Evolutionary conservation across 1,140 invertebrate genomes (phyloP).

Genomic region (Atta colombica): DNA sequence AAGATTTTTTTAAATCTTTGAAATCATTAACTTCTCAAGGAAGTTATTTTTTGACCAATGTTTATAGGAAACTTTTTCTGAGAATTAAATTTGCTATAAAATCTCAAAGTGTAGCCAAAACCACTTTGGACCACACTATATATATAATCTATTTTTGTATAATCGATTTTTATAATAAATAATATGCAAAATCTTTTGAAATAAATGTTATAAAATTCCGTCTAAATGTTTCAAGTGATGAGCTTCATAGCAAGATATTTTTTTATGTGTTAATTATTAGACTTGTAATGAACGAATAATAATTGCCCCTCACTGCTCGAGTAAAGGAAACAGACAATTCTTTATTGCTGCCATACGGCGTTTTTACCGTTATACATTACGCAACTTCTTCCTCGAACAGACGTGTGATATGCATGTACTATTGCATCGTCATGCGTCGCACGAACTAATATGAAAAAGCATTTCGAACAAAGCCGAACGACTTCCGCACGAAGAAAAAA

Average conservation of each 20-base stretch:
- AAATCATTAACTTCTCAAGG: no score
- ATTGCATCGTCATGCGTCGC: conserved; percentile 19
- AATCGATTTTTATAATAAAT: neutral
- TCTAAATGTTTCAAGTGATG: neutral
- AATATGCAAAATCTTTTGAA: neutral
- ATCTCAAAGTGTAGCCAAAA: no score
- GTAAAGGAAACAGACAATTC: conserved; percentile 7
- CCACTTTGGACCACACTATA: no score
- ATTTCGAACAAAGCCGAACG: neutral
- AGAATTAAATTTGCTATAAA: no score
- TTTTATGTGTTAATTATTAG: neutral
- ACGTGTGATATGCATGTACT: conserved; percentile 16
- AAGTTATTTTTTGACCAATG: no score
- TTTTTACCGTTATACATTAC: conserved; percentile 57
- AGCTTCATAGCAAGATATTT: neutral
- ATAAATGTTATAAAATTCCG: neutral
- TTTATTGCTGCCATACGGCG: conserved; percentile 31
- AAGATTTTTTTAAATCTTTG: no score
- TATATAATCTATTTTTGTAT: no score
- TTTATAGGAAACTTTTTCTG: no score
- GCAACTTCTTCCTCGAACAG: conserved; percentile 47
- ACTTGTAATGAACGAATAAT: neutral
- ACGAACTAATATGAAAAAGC: neutral
- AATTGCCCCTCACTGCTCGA: neutral
- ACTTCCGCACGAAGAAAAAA: neutral